Base-by-base conservation (phyloP, 2,888 invertebrate genomes). In the Mechanitis mazaeus region DNA sequence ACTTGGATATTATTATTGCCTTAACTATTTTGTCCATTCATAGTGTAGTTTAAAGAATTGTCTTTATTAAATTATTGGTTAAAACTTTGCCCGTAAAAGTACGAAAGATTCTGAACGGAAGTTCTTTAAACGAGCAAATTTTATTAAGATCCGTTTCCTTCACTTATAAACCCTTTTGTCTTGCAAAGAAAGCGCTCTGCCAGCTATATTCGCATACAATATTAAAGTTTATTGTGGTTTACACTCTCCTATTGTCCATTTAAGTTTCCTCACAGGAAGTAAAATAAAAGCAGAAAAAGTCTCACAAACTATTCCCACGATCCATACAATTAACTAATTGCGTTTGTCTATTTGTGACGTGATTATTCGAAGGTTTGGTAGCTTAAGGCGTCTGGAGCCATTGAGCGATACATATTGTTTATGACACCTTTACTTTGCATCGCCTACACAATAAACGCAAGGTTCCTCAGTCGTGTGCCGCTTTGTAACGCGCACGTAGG, bases 291-390 rank as follows among this genome's bases (percentile, higher is more conserved):
- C 61, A 66, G 59, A 61, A 56, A 56, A 72, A 74, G 70, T 71
- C 72, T 71, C 71, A 69, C 75, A 75, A 73, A 66, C 67, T 70
- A 76, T 89, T 89, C 88, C 85, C 89, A 88, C 87, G 85, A 75
- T 66, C 70, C 69, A 66, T 69, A 77, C 75, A 72, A 75, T 75
- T 77, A 78, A 75, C 74, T 79, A 85, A 87, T 87, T 84, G 83
- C 83, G 81, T 83, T 84, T 80, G 76, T 79, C 76, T 79, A 81
- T 77, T 80, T 76, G 81, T 84, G 83, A 87, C 89, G 89, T 90
- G 89, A 87, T 85, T 81, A 76, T 83, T 82, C 82, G 83, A 83
- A 73, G 80, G 81, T 79, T 77, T 71, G 72, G 74, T 80, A 81
- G 88, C 87, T 90, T 87, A 87, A 75, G 75, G 65, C 70, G 78